Percentiles rank a stretch among this genome's conserved stretches.
Conservation (phyloP, 2,797 vertebrate genomes). For the Micropoecilia bifurca region DNA sequence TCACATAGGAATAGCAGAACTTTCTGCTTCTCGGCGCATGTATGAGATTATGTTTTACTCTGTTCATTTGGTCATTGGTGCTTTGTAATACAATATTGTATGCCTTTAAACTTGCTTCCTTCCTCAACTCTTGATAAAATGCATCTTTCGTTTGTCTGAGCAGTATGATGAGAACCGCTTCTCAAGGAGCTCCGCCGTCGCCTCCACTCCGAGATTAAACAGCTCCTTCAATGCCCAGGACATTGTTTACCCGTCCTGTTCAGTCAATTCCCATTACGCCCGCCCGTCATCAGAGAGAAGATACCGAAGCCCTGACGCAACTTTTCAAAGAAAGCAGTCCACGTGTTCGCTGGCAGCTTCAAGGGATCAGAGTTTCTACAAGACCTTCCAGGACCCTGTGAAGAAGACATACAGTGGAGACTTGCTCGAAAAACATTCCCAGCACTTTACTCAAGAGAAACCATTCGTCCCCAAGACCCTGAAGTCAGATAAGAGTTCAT, state of each 20-base stretch:
- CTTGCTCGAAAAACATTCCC: conserved; percentile 88
- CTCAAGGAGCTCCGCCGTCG: conserved; percentile 60
- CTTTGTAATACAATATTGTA: background rate
- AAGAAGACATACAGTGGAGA: conserved; percentile 85
- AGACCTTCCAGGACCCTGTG: conserved; percentile 77
- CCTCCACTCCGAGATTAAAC: conserved; percentile 73
- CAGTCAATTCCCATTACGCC: conserved; percentile 27
- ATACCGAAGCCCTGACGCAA: conserved; percentile 28
- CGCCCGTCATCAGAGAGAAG: conserved; percentile 59
- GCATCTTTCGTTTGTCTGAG: conserved; percentile 54
- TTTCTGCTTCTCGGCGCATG: conserved; percentile 79
- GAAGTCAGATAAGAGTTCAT: conserved; percentile 87
- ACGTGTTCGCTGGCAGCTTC: conserved; percentile 40
- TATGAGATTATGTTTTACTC: conserved; percentile 57
- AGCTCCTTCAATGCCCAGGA: conserved; percentile 78
- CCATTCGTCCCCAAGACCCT: conserved; percentile 93
- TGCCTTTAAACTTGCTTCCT: background rate
- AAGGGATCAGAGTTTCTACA: conserved; percentile 60
- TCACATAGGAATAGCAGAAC: conserved; percentile 73
- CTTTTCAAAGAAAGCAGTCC: conserved; percentile 52
- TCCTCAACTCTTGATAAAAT: conserved; percentile 9
- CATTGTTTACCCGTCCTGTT: conserved; percentile 68
- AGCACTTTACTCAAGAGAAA: conserved; percentile 85
- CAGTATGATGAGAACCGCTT: conserved; percentile 66
- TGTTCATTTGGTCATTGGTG: background rate